These are phyloP conservation scores for Dendroctonus valens DNA, from an alignment of 1,140 invertebrate species.

Conservation along the genomic window DNA sequence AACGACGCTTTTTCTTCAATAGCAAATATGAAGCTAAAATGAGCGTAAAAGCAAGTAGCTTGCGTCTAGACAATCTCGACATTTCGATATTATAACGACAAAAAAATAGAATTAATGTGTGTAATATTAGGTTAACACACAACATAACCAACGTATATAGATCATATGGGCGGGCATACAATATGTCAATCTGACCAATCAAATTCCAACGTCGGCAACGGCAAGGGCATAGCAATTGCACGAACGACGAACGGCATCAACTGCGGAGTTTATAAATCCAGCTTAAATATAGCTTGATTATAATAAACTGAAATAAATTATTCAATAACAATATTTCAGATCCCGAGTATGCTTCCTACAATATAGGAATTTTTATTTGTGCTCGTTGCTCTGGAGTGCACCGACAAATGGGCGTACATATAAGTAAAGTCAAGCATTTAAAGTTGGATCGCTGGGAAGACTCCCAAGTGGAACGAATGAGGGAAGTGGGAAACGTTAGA, in stretches of 20 bases:
- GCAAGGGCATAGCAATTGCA: too few relatives aligned
- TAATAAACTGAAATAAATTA: conserved; percentile 21
- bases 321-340: conserved; percentile 55
- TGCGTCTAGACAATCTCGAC: neutral
- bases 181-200: too few relatives aligned
- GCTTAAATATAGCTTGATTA: conserved; percentile 4
- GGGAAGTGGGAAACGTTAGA: conserved; percentile 75
- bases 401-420: conserved; percentile 78
- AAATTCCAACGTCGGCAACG: too few relatives aligned
- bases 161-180: too few relatives aligned
- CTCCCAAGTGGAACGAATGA: conserved; percentile 76
- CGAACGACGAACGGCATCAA: too few relatives aligned
- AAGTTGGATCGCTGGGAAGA: conserved; percentile 84
- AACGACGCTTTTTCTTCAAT: too few relatives aligned
- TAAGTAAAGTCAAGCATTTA: conserved; percentile 86
- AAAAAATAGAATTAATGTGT: too few relatives aligned
- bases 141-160: too few relatives aligned
- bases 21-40: too few relatives aligned
- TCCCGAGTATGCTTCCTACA: conserved; percentile 89
- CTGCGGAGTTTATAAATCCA: neutral
- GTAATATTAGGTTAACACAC: too few relatives aligned
- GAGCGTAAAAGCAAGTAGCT: too few relatives aligned
- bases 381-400: conserved; percentile 81
- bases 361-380: conserved; percentile 88
- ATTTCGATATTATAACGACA: neutral